These are phyloP conservation scores for Heliconius aoede DNA, from an alignment of 2,888 invertebrate genomes.

Conservation along the genomic window DNA sequence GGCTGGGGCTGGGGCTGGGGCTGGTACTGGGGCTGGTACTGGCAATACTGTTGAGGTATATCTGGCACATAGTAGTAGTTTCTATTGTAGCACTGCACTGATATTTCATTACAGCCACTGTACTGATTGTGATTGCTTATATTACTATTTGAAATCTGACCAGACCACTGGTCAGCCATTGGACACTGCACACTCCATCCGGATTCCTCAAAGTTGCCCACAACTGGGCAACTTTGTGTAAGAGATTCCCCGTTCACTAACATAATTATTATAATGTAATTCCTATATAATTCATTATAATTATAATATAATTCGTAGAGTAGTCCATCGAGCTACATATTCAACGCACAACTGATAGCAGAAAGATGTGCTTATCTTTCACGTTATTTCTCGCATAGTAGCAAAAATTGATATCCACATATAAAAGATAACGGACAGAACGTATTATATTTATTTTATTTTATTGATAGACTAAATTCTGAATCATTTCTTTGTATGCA, in stretches of 20 bases:
- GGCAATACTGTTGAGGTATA: constrained; percentile 50
- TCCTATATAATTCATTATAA: too few relatives aligned
- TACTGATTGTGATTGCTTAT: constrained; percentile 60
- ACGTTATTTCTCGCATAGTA: constrained; percentile 69
- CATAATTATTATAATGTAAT: too few relatives aligned
- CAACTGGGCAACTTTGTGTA: constrained; percentile 63
- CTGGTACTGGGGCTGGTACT: constrained; percentile 52
- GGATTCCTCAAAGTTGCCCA: constrained; percentile 60
- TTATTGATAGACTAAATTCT: constrained; percentile 7
- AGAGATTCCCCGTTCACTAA: constrained; percentile 62
- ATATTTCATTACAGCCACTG: constrained; percentile 55
- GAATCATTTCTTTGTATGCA: not conserved
- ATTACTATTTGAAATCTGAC: constrained; percentile 53
- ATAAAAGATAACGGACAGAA: constrained; percentile 67
- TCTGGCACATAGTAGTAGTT: constrained; percentile 56
- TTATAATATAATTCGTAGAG: constrained; percentile 56
- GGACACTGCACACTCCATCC: constrained; percentile 71
- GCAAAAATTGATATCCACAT: constrained; percentile 76
- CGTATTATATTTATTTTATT: constrained; percentile 46
- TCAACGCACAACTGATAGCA: constrained; percentile 78
- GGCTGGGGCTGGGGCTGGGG: constrained; percentile 53
- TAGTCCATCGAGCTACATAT: constrained; percentile 78
- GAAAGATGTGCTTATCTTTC: constrained; percentile 75
- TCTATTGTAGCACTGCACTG: constrained; percentile 65
- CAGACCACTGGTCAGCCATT: constrained; percentile 64